Evolutionary conservation across 2,113 vertebrate species (phyloP).

Genomic region (Triplophysa rosa): DNA sequence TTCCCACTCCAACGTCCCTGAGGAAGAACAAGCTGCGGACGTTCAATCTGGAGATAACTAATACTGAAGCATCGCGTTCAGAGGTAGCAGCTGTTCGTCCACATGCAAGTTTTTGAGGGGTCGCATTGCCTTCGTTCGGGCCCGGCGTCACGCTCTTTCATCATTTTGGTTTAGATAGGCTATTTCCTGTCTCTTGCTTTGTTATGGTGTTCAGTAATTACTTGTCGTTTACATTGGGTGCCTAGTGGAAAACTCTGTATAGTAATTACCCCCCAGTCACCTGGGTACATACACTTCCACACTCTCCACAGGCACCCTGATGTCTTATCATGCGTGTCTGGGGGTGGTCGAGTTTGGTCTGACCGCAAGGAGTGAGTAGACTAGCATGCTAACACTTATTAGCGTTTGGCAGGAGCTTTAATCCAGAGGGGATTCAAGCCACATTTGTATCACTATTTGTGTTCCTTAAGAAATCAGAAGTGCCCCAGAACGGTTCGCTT

Average conservation of each 20-base stretch:
- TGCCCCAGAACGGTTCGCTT: too few species aligned
- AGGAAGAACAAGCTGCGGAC: slow-evolving; percentile 28
- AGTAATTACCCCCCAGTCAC: slow-evolving; percentile 33
- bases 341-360: background rate
- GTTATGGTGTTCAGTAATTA: slow-evolving; percentile 37
- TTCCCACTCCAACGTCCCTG: slow-evolving; percentile 32
- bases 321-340: background rate
- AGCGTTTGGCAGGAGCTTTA: too few species aligned
- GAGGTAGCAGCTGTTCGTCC: slow-evolving; percentile 12
- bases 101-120: background rate
- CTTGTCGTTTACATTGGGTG: slow-evolving; percentile 29
- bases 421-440: too few species aligned
- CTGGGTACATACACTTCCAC: slow-evolving; percentile 30
- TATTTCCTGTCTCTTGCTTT: slow-evolving; percentile 40
- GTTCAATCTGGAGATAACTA: slow-evolving; percentile 37
- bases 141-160: background rate
- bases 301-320: slow-evolving; percentile 4
- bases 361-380: background rate
- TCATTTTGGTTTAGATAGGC: slow-evolving; percentile 4
- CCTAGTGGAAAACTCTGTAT: slow-evolving; percentile 20
- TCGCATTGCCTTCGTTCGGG: background rate
- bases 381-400: background rate
- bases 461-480: too few species aligned
- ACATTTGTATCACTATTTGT: too few species aligned
- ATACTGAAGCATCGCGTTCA: slow-evolving; percentile 37